Evolutionary conservation across 2,888 invertebrate genomes (phyloP).

Genomic region (Hecatera dysodea): DNA sequence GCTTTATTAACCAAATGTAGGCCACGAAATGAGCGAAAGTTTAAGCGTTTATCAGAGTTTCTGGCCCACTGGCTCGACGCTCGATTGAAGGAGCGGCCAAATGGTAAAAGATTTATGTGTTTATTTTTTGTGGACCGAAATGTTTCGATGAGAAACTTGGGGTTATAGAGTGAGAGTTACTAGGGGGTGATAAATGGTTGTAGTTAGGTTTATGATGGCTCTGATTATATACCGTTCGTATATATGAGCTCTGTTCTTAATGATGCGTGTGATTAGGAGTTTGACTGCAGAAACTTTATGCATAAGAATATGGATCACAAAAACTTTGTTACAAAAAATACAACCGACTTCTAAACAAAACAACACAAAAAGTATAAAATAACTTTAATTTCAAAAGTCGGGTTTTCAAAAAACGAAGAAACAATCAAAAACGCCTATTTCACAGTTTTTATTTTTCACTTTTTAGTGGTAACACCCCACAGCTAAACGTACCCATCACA

Average conservation of each 20-base stretch:
- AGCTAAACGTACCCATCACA: no score
- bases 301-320: no score
- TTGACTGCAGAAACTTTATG: no score
- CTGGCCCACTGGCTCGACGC: slow-evolving; percentile 51
- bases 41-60: slow-evolving; percentile 62
- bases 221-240: no score
- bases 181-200: slow-evolving; percentile 27
- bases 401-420: no score
- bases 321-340: no score
- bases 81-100: slow-evolving; percentile 33
- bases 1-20: slow-evolving; percentile 46
- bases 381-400: no score
- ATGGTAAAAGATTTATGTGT: slow-evolving; percentile 55
- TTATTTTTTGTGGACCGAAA: slow-evolving; percentile 38
- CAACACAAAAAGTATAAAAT: no score
- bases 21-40: slow-evolving; percentile 39
- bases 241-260: background rate
- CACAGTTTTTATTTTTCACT: no score
- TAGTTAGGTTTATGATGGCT: background rate
- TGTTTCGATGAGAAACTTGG: slow-evolving; percentile 29
- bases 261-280: slow-evolving; percentile 10
- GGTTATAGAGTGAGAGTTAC: slow-evolving; percentile 26
- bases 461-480: no score
- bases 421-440: no score
- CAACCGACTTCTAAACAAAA: no score